Conservation (phyloP, 2,888 invertebrate species). For the Meiosimyza platycephala region DNA sequence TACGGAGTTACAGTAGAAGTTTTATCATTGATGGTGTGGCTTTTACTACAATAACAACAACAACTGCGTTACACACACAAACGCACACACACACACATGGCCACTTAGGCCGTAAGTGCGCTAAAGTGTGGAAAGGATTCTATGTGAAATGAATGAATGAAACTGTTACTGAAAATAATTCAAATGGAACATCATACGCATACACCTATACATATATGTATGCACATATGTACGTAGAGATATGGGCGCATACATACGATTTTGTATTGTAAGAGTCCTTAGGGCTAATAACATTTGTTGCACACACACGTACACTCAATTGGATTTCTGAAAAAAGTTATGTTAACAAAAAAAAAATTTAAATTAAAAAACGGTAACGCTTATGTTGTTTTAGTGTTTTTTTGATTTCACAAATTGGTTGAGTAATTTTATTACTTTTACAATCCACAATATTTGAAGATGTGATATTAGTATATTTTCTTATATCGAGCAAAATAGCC, state of each 20-base stretch:
- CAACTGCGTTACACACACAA: constrained; percentile 22
- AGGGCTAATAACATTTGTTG: constrained; percentile 34
- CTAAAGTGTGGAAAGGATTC: not conserved
- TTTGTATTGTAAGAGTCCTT: constrained; percentile 24
- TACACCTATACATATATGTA: no score
- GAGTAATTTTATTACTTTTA: no score
- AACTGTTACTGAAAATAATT: constrained; percentile 25
- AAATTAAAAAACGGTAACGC: no score
- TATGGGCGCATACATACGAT: not conserved
- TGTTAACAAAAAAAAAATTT: not conserved
- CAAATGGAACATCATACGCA: constrained; percentile 12
- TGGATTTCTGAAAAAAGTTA: not conserved
- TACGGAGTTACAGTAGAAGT: no score
- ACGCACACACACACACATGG: constrained; percentile 19
- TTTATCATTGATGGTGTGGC: not conserved
- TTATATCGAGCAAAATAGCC: no score
- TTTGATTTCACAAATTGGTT: no score
- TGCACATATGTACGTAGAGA: no score
- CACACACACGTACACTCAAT: constrained; percentile 4
- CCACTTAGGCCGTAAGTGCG: constrained; percentile 8
- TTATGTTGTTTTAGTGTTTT: no score
- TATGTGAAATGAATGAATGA: not conserved
- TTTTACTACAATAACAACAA: constrained; percentile 23
- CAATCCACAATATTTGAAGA: no score
- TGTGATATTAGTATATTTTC: no score